phyloP scores from a whole-genome alignment of 2,888 invertebrate species.

The Volucella bombylans region DNA sequence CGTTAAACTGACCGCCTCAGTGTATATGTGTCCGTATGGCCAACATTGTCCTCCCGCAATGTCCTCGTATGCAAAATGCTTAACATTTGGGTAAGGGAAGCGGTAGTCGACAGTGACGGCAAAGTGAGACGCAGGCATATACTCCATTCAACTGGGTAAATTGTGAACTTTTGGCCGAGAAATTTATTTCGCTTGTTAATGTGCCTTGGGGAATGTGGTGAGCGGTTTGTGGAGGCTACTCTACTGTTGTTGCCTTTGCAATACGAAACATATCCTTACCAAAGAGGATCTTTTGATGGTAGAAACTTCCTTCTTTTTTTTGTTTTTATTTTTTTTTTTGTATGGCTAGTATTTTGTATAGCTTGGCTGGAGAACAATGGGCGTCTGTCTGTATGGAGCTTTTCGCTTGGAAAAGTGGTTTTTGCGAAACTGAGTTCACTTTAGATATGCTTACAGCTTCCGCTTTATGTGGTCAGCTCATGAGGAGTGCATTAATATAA shows the following conservation, averaged over 20 bases:
- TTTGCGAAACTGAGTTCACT: constrained; percentile 29
- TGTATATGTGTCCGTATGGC: constrained; percentile 24
- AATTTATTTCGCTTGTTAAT: constrained; percentile 73
- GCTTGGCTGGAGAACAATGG: constrained; percentile 59
- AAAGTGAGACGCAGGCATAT: constrained; percentile 50
- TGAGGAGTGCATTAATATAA: constrained; percentile 66
- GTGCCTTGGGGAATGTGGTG: constrained; percentile 71
- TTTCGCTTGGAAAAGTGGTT: constrained; percentile 58
- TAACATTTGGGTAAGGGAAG: constrained; percentile 27
- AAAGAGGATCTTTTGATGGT: constrained; percentile 54
- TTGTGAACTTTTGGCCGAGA: constrained; percentile 62
- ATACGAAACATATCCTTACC: constrained; percentile 43
- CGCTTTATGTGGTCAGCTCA: constrained; percentile 63
- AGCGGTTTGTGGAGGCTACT: constrained; percentile 62
- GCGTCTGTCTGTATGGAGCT: constrained; percentile 55
- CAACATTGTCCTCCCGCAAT: constrained; percentile 30
- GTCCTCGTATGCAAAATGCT: constrained; percentile 35
- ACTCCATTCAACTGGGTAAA: constrained; percentile 52
- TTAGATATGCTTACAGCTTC: constrained; percentile 51
- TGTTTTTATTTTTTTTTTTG: constrained; percentile 8
- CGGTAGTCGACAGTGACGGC: constrained; percentile 28
- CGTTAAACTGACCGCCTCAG: constrained; percentile 37
- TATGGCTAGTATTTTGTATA: constrained; percentile 24
- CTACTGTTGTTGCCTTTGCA: constrained; percentile 57
- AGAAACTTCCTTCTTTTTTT: constrained; percentile 28